phyloP scores from a whole-genome alignment of 2,888 invertebrate genomes.

The Zelleria hepariella region DNA sequence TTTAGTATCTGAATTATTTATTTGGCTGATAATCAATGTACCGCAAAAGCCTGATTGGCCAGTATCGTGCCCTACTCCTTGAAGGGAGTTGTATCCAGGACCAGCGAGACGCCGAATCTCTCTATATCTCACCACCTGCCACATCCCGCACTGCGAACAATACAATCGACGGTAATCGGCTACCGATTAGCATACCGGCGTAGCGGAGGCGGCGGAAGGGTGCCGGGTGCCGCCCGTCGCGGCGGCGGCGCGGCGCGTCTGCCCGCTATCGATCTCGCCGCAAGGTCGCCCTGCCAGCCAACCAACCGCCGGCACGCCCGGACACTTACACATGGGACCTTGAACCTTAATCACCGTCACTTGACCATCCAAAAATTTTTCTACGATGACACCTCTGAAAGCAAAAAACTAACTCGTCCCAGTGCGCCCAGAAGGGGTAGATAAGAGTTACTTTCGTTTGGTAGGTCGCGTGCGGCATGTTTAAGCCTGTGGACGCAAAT shows the following conservation, averaged over 20 bases:
- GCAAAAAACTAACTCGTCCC: background rate
- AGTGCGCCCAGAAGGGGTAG: background rate
- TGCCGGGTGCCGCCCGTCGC: constrained; percentile 26
- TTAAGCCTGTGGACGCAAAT: background rate
- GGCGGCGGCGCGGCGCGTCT: constrained; percentile 46
- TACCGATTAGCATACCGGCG: constrained; percentile 10
- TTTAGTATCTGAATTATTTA: too few relatives aligned
- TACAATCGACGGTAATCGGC: constrained; percentile 38
- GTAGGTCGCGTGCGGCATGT: background rate
- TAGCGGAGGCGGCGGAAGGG: constrained; percentile 22
- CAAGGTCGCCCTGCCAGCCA: constrained; percentile 38
- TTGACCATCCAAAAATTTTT: background rate
- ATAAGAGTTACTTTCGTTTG: background rate
- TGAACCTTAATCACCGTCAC: constrained; percentile 40
- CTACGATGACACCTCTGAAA: background rate
- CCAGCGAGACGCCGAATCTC: too few relatives aligned
- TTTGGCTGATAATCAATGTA: too few relatives aligned
- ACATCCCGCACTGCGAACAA: background rate
- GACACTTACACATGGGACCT: constrained; percentile 44
- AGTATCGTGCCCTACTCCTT: too few relatives aligned
- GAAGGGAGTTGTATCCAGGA: too few relatives aligned
- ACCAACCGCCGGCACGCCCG: constrained; percentile 34
- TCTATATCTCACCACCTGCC: background rate
- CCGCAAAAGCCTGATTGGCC: too few relatives aligned
- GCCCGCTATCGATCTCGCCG: constrained; percentile 59